Evolutionary conservation across 2,113 vertebrate species (phyloP).

Genomic region (Rhizomys pruinosus): DNA sequence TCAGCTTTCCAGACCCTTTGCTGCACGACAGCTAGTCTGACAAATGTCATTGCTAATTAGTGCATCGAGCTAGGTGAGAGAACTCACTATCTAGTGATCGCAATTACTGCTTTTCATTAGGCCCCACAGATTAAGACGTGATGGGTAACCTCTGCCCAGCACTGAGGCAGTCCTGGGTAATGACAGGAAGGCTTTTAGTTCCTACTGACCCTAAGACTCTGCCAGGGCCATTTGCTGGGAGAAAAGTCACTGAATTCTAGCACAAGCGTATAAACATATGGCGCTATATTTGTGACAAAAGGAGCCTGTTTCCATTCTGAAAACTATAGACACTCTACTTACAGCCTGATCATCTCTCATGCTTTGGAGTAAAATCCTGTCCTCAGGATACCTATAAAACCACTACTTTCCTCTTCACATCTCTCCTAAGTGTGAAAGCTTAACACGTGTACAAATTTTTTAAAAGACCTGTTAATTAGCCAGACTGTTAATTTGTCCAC

Average conservation of each 20-base stretch:
- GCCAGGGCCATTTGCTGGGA: background rate
- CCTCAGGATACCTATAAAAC: background rate
- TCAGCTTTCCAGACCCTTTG: conserved; percentile 59
- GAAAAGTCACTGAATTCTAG: conserved; percentile 41
- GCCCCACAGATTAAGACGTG: conserved; percentile 27
- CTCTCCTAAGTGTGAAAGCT: conserved; percentile 33
- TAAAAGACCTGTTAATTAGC: conserved; percentile 63
- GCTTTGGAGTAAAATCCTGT: conserved; percentile 9
- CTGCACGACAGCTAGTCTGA: conserved; percentile 57
- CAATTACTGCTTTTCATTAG: conserved; percentile 38
- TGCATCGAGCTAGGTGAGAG: background rate
- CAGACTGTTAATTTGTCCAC: conserved; percentile 69
- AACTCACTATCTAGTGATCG: conserved; percentile 30
- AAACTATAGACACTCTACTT: background rate
- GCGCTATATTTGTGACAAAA: background rate
- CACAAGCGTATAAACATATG: conserved; percentile 18
- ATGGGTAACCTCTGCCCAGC: background rate
- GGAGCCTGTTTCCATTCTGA: background rate
- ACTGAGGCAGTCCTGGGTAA: background rate
- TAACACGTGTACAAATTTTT: conserved; percentile 16
- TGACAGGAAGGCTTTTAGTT: background rate
- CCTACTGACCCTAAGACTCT: background rate
- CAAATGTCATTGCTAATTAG: conserved; percentile 68
- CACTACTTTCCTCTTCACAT: conserved; percentile 36
- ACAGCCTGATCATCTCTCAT: background rate